phyloP scores from a whole-genome alignment of 2,113 vertebrate genomes.

The Megalops atlanticus region DNA sequence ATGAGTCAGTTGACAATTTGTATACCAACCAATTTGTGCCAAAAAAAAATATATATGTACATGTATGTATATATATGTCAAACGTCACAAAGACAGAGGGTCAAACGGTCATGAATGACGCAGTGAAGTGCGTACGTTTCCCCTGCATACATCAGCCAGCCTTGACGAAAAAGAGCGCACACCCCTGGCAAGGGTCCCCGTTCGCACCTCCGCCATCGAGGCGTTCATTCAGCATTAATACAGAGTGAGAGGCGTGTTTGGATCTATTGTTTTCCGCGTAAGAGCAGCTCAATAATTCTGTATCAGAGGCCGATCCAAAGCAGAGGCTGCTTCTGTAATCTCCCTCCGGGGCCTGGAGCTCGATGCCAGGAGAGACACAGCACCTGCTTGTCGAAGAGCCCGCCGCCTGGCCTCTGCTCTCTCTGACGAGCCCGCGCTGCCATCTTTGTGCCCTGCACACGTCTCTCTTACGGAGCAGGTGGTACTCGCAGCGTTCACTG shows the following conservation, averaged over 20 bases:
- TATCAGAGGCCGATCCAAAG: neutral
- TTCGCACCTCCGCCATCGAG: neutral
- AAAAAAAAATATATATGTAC: no score
- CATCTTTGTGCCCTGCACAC: neutral
- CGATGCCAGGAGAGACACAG: neutral
- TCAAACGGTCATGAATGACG: neutral
- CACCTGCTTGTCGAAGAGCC: slow-evolving; percentile 2
- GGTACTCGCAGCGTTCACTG: neutral
- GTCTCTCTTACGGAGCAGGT: neutral
- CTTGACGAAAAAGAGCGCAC: neutral
- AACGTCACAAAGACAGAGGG: neutral
- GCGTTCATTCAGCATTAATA: neutral
- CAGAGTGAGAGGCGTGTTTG: neutral
- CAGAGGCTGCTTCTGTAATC: neutral
- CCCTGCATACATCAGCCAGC: neutral
- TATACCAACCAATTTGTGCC: neutral
- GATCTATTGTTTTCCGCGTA: neutral
- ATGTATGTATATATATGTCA: neutral
- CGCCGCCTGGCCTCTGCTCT: neutral
- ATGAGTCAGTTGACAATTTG: neutral
- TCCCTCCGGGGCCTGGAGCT: neutral
- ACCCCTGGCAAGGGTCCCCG: neutral
- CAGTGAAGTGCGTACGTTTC: neutral
- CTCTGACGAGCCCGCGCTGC: neutral
- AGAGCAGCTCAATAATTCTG: neutral